These are phyloP conservation scores for Sarcophaga subvicina DNA, from an alignment of 2,888 invertebrate species.

Conservation along the genomic window DNA sequence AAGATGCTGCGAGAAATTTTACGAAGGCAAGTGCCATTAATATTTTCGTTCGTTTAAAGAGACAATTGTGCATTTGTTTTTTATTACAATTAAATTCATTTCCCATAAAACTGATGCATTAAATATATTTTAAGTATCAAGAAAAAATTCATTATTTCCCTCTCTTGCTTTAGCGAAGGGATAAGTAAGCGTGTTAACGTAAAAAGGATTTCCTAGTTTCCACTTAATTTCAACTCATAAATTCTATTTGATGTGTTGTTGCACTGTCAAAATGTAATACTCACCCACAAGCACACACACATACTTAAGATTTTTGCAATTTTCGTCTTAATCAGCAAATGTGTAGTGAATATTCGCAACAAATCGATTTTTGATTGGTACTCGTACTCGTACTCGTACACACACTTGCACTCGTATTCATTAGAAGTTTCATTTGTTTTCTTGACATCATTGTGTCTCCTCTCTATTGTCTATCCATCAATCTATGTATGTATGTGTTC, in stretches of 20 bases:
- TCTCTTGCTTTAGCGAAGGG: neutral
- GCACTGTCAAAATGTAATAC: conserved; percentile 57
- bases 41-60: too few species aligned
- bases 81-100: too few species aligned
- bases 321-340: conserved; percentile 58
- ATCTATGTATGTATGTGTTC: too few species aligned
- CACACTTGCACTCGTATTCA: conserved; percentile 72
- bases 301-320: conserved; percentile 52
- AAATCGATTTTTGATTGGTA: conserved; percentile 80
- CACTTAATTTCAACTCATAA: conserved; percentile 72
- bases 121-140: neutral
- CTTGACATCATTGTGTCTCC: neutral
- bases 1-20: too few species aligned
- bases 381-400: too few species aligned
- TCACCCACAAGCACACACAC: conserved; percentile 22
- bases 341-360: conserved; percentile 69
- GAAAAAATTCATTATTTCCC: neutral
- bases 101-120: too few species aligned
- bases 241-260: conserved; percentile 77
- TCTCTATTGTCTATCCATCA: neutral
- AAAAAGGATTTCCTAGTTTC: conserved; percentile 2
- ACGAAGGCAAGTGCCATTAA: too few species aligned
- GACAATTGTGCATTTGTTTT: too few species aligned
- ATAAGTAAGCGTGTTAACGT: neutral
- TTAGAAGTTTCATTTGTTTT: conserved; percentile 71